phyloP scores from a whole-genome alignment of 1,140 invertebrate genomes.

The Drosophila grimshawi region DNA sequence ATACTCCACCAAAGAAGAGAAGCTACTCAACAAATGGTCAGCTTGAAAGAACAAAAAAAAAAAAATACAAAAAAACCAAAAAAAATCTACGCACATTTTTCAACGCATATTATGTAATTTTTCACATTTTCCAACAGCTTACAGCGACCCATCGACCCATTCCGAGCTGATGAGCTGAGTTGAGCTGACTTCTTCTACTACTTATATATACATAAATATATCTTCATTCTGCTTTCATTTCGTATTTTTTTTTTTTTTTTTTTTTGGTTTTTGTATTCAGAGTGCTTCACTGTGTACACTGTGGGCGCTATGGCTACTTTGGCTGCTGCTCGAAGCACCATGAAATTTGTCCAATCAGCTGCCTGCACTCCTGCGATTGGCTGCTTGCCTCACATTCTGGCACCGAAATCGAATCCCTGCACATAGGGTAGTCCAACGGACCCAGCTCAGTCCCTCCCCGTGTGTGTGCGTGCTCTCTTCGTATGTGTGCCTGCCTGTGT shows the following conservation, averaged over 20 bases:
- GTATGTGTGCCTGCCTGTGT: neutral
- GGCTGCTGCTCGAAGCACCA: conserved; percentile 34
- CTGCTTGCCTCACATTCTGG: conserved; percentile 47
- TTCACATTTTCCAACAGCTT: conserved; percentile 69
- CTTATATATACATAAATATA: neutral
- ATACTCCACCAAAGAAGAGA: conserved; percentile 9
- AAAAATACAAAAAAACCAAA: conserved; percentile 56
- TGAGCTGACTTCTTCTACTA: conserved; percentile 30
- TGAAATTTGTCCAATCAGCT: conserved; percentile 77
- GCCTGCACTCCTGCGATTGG: conserved; percentile 76
- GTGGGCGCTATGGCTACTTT: conserved; percentile 7
- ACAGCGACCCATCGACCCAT: conserved; percentile 19
- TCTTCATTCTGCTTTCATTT: neutral
- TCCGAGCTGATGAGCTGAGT: conserved; percentile 9
- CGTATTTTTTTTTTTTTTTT: conserved; percentile 9
- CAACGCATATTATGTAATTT: conserved; percentile 82
- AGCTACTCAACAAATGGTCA: conserved; percentile 62
- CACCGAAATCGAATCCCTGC: conserved; percentile 68
- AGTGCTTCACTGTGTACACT: conserved; percentile 13
- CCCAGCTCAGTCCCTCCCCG: conserved; percentile 17
- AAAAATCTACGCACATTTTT: conserved; percentile 82
- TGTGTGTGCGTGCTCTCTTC: conserved; percentile 12
- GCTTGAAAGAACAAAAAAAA: conserved; percentile 36
- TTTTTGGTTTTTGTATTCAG: neutral
- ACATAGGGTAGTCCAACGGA: conserved; percentile 34